Percentiles rank a stretch among this genome's conserved stretches.
phyloP scores from a whole-genome alignment of 2,113 vertebrate genomes.

The Prolemur simus region DNA sequence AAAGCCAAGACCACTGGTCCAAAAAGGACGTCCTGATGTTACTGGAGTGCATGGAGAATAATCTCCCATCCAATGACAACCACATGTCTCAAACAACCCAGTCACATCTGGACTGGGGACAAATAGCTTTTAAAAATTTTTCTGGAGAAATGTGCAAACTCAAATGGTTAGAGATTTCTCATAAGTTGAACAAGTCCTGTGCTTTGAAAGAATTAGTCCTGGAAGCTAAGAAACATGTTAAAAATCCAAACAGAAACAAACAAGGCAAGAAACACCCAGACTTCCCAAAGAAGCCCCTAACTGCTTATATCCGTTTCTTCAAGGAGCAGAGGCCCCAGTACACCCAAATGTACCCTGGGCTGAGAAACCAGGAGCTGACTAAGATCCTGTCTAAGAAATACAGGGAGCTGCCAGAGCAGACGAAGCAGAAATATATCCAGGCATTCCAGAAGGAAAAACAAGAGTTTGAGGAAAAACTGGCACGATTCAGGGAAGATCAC shows the following conservation, averaged over 20 bases:
- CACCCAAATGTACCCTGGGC: conserved; percentile 91
- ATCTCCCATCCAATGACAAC: neutral
- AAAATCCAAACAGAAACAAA: fast-evolving
- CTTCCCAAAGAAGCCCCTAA: conserved; percentile 89
- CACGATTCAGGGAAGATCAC: conserved; percentile 90
- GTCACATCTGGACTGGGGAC: neutral
- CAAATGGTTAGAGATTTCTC: conserved; percentile 47
- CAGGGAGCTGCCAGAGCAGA: conserved; percentile 90
- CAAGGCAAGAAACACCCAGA: neutral
- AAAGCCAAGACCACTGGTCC: neutral
- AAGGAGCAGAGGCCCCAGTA: conserved; percentile 95
- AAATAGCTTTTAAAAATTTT: conserved; percentile 22
- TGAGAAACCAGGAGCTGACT: conserved; percentile 93
- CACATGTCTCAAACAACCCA: neutral
- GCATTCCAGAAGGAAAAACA: conserved; percentile 93
- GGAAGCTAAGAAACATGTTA: neutral
- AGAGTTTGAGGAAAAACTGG: conserved; percentile 89
- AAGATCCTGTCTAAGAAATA: conserved; percentile 94
- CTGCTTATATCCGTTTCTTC: conserved; percentile 95
- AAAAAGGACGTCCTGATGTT: neutral
- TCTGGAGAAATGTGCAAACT: conserved; percentile 48
- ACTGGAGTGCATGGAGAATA: neutral
- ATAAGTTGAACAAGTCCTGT: neutral
- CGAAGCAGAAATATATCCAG: conserved; percentile 94
- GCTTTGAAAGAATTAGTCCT: neutral